Percentiles rank a stretch among this genome's conserved stretches.
phyloP scores from a whole-genome alignment of 2,797 vertebrate genomes.

The Tinamus major region DNA sequence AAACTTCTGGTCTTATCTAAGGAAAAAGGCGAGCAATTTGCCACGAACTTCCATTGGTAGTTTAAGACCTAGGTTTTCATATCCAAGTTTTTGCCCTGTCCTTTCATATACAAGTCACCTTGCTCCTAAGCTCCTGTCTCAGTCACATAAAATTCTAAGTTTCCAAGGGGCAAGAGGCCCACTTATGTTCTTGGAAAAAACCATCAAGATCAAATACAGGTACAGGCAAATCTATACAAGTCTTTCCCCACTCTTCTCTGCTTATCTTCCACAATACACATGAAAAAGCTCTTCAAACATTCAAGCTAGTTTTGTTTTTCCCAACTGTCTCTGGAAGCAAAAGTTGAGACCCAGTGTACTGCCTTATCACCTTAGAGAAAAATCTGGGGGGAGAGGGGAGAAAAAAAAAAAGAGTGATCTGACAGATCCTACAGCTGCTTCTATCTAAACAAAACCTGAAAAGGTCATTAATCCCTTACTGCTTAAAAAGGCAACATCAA shows the following conservation, averaged over 20 bases:
- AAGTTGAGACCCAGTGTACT: background rate
- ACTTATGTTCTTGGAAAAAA: background rate
- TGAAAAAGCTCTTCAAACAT: background rate
- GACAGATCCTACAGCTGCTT: background rate
- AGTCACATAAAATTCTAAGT: background rate
- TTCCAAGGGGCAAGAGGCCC: background rate
- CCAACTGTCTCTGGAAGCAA: background rate
- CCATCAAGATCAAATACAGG: background rate
- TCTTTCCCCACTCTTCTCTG: background rate
- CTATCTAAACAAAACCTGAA: background rate
- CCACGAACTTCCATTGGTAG: background rate
- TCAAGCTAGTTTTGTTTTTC: background rate
- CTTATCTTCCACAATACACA: background rate
- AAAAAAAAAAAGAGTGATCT: too few relatives aligned
- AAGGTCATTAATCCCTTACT: too few relatives aligned
- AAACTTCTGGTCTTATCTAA: background rate
- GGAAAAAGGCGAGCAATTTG: background rate
- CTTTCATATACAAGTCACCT: rapidly evolving
- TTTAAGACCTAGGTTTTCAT: background rate
- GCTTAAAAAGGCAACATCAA: background rate
- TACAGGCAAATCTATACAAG: background rate
- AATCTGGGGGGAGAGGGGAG: rapidly evolving
- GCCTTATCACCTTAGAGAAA: background rate
- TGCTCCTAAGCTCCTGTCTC: background rate
- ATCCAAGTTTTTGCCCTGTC: too few relatives aligned